These are phyloP conservation scores for Hestina assimilis DNA, from an alignment of 1,140 invertebrate species.

Conservation along the genomic window DNA sequence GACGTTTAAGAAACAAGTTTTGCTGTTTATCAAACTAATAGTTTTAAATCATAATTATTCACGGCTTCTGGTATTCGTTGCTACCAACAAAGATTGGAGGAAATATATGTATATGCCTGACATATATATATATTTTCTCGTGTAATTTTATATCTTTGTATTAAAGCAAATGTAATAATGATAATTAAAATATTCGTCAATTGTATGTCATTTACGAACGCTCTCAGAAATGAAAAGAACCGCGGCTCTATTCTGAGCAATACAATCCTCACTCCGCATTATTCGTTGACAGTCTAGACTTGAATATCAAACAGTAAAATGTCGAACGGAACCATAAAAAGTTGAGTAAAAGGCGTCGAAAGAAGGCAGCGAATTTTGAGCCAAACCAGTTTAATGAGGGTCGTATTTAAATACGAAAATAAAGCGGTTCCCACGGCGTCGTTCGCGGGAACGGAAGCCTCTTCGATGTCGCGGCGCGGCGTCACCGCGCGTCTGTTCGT, in stretches of 20 bases:
- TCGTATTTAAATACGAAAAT: conserved; percentile 77
- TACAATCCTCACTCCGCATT: conserved; percentile 48
- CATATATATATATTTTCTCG: not conserved
- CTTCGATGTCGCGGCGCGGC: conserved; percentile 55
- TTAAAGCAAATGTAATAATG: conserved; percentile 20
- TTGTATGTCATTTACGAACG: conserved; percentile 38
- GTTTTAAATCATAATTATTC: not conserved
- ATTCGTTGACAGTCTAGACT: conserved; percentile 59
- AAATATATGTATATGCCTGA: not conserved
- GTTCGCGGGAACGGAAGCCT: conserved; percentile 74
- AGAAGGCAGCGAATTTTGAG: conserved; percentile 77
- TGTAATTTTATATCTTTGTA: conserved; percentile 14
- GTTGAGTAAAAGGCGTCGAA: conserved; percentile 77
- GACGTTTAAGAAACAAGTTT: not conserved
- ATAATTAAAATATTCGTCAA: conserved; percentile 21
- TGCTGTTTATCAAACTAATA: not conserved
- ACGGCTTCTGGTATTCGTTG: conserved; percentile 3
- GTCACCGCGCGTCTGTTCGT: conserved; percentile 44
- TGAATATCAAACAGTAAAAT: conserved; percentile 71
- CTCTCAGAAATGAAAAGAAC: conserved; percentile 51
- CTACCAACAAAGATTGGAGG: not conserved
- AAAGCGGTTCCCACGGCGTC: conserved; percentile 75
- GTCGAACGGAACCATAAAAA: conserved; percentile 77
- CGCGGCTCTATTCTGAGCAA: conserved; percentile 44
- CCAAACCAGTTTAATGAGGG: conserved; percentile 77